Base-by-base conservation (phyloP, 2,113 vertebrate genomes). In the Puma concolor region DNA sequence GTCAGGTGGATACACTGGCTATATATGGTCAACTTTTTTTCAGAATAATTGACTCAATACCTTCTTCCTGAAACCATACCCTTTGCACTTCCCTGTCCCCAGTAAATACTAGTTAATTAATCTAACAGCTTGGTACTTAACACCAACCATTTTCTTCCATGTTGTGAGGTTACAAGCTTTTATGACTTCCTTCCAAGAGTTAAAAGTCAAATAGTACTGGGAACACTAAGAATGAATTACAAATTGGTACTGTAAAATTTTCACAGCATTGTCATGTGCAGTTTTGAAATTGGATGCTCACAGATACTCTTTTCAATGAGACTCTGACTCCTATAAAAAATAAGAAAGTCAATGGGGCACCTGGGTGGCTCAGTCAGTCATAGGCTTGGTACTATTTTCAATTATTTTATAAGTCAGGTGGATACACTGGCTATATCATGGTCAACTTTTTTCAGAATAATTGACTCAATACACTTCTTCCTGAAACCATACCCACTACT, bases 371-470 rank as follows among this genome's bases (percentile, higher is more conserved):
- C 71, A 74, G 36, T 7, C 25, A 12, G 36, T 41, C n/a, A n/a
- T n/a, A n/a, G n/a, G n/a, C n/a, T n/a, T n/a, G n/a, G n/a, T n/a
- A n/a, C 31, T 88, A 9, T 88, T 92, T 88, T 96, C 25, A 71
- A 33, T 96, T 71, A 80, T 67, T 95, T 97, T n/a, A 11, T 85
- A 91, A 91, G 12, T 89, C 83, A 88, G n/a, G 48, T 80, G 0
- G 4, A 54, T 64, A 48, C 19, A 63, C 19, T 86, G 79, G 1
- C 72, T 60, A 7, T 80, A 7, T 80, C n/a, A 50, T 57, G 31
- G 48, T 94, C 92, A 94, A 54, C 10, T 82, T 44, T 44, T 76
- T 95, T 95, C 86, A 89, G 54, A 96, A 82, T 17, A n/a, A n/a
- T 6, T 33, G 94, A 72, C 17, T 92, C 33, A 84, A 11, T 93